Percentiles rank a stretch among this genome's conserved stretches.
phyloP scores from a whole-genome alignment of 2,113 vertebrate genomes.

The Mellivora capensis region DNA sequence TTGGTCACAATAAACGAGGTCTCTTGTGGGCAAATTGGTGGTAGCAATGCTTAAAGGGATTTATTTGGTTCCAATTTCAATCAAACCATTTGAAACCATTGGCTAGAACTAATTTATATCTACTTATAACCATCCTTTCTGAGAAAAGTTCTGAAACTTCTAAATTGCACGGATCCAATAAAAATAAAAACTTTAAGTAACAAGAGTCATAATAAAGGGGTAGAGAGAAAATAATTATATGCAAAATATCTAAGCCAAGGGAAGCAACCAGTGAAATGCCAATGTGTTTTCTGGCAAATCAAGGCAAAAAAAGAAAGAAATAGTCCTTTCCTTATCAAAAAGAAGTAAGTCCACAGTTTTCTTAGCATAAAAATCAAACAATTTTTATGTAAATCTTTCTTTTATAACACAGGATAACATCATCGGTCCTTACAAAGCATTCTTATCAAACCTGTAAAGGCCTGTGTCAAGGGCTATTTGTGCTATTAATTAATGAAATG shows the following conservation, averaged over 20 bases:
- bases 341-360: background rate
- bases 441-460: background rate
- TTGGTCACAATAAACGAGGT: background rate
- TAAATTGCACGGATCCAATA: background rate
- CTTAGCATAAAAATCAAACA: slow-evolving; percentile 23
- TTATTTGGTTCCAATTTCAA: background rate
- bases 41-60: background rate
- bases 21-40: background rate
- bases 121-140: background rate
- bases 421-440: background rate
- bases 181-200: background rate
- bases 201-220: background rate
- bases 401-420: background rate
- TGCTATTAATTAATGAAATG: background rate
- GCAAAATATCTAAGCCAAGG: background rate
- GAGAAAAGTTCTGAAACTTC: background rate
- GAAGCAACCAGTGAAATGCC: background rate
- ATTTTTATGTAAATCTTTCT: background rate
- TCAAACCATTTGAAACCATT: background rate
- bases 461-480: background rate
- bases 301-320: background rate
- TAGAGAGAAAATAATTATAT: background rate
- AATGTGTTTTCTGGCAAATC: background rate
- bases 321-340: background rate
- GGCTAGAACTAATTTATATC: background rate